Evolutionary conservation across 2,113 vertebrate genomes (phyloP), one percentile per base, ranked within the genome.

Genomic region (Salvelinus sp.): DNA sequence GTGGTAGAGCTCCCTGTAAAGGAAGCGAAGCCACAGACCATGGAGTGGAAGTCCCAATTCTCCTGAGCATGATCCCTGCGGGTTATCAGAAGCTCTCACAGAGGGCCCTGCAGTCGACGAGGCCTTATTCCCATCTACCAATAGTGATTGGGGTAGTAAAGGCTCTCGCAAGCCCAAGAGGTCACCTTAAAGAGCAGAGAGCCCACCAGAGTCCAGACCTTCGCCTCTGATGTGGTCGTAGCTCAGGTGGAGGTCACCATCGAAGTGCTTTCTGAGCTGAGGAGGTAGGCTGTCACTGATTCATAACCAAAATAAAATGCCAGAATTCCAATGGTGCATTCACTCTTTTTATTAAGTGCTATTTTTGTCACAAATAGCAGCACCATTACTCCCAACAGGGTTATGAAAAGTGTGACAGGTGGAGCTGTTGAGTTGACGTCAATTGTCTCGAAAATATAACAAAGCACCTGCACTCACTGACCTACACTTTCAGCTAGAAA

Each of bases 161-260:
- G 50, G 65, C 38, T 71, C 80, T 14, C 76, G 76, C 3, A 82
- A 67, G 73, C 75, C 68, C 30, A 86, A 60, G 87, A 87, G 65
- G 84, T 87, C 72, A 85, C 85, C 1, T 63, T 80, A 62, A 80
- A 78, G 69, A 90, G 83, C 74, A 79, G 85, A 64, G 87, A 86
- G 57, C 76, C 80, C 7, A 74, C 68, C 2, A 76, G 79, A 58
- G 80, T 78, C 18, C 88, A 90, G 72, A 87, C 79, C 54, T 86
- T 88, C 27, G 74, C 72, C 47, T 82, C 83, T 28, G 80, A 76
- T 3, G 73, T 74, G 27, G 23, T 58, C 0, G 74, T 62, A 10
- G 16, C 30, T 30, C 60, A 77, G 50, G 57, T 38, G 5, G 68
- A 79, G 70, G 44, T 5, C 16, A 22, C 13, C 38, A 23, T 44